These are phyloP conservation scores for Polydrusus cervinus DNA, from an alignment of 2,888 invertebrate species.

Conservation along the genomic window DNA sequence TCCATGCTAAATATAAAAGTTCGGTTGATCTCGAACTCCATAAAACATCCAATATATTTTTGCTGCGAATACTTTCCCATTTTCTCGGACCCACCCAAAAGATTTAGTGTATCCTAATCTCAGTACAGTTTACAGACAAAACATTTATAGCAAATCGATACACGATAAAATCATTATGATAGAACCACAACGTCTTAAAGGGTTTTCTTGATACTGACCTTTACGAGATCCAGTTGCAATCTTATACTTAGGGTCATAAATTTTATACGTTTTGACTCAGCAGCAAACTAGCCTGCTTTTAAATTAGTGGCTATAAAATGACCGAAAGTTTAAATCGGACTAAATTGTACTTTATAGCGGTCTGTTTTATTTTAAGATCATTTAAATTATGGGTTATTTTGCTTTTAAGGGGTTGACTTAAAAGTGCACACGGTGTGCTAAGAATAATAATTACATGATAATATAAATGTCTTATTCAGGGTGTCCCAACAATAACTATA, in stretches of 20 bases:
- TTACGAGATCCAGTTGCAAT: constrained; percentile 61
- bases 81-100: constrained; percentile 4
- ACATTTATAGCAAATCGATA: constrained; percentile 59
- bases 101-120: constrained; percentile 28
- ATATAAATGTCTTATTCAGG: too few species aligned
- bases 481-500: too few species aligned
- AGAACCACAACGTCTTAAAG: constrained; percentile 55
- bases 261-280: constrained; percentile 61
- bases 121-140: constrained; percentile 31
- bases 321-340: constrained; percentile 58
- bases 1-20: too few species aligned
- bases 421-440: not conserved
- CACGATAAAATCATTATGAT: constrained; percentile 60
- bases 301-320: constrained; percentile 61
- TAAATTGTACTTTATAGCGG: constrained; percentile 36
- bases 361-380: constrained; percentile 22
- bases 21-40: not conserved
- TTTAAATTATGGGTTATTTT: not conserved
- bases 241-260: constrained; percentile 60
- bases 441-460: too few species aligned
- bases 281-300: constrained; percentile 59
- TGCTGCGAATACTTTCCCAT: not conserved
- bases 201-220: constrained; percentile 57
- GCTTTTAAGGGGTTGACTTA: not conserved
- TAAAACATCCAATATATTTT: not conserved